A percentile compares a stretch with the other conserved stretches of the same genome.
Conservation (phyloP, 2,888 invertebrate species). For the Taphrorychus bicolor region DNA sequence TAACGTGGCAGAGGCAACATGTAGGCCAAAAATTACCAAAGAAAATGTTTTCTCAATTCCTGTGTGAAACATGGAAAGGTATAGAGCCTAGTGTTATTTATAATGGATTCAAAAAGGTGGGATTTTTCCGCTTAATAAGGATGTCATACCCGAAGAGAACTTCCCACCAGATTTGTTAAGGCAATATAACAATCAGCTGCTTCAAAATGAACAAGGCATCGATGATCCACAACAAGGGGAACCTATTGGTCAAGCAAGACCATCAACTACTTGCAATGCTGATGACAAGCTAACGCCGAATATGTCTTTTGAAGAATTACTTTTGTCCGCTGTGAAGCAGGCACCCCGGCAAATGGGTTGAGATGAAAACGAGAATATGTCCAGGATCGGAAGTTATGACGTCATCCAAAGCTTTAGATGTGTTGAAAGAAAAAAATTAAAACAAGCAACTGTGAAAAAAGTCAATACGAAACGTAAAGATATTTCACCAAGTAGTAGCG, state of each 20-base stretch:
- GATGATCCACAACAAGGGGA: background rate
- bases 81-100: background rate
- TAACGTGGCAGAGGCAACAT: constrained; percentile 37
- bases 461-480: background rate
- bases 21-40: constrained; percentile 10
- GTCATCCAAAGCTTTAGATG: background rate
- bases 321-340: background rate
- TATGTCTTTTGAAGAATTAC: background rate
- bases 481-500: background rate
- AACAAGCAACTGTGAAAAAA: background rate
- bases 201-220: background rate
- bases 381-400: background rate
- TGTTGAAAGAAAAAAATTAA: background rate
- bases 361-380: background rate
- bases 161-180: background rate
- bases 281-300: background rate
- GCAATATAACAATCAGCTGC: background rate
- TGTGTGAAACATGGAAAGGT: constrained; percentile 2
- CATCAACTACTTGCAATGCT: background rate
- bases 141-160: background rate
- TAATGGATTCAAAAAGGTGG: constrained; percentile 13
- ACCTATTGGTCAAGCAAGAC: no score
- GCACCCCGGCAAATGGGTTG: background rate
- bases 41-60: constrained; percentile 7
- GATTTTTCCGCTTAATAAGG: constrained; percentile 10